A percentile compares a stretch with the other conserved stretches of the same genome.
Evolutionary conservation across 1,140 invertebrate genomes (phyloP).

Genomic region (Stegodyphus mimosarum): DNA sequence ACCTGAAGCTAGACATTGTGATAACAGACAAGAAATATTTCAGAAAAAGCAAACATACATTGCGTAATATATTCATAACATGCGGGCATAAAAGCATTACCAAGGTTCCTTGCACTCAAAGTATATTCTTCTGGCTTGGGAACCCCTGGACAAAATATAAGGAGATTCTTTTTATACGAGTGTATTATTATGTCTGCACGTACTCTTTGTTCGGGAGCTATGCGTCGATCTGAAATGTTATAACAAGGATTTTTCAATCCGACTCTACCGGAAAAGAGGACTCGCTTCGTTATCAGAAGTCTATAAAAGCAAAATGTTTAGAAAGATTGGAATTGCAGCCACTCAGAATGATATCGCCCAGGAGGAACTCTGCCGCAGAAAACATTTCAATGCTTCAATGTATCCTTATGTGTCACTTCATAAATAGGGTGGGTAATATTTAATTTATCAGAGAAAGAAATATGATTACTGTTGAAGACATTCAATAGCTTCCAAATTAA

Average conservation of each 20-base stretch:
- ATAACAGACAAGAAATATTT: neutral
- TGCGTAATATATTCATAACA: constrained; percentile 32
- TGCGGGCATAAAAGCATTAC: constrained; percentile 1
- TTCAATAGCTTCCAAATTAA: too few species aligned
- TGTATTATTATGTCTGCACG: constrained; percentile 18
- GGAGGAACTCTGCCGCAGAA: constrained; percentile 17
- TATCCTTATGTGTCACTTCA: neutral
- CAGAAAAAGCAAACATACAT: constrained; percentile 18
- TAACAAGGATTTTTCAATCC: constrained; percentile 37
- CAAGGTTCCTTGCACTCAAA: neutral
- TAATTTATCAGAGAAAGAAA: too few species aligned
- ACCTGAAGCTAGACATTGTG: constrained; percentile 8
- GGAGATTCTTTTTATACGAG: neutral
- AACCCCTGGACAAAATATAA: constrained; percentile 19
- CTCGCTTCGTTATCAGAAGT: constrained; percentile 27
- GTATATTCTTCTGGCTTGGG: constrained; percentile 10
- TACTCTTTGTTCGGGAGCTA: constrained; percentile 14
- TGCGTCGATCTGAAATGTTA: constrained; percentile 11
- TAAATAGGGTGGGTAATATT: too few species aligned
- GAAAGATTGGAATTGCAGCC: constrained; percentile 29
- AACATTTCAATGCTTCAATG: constrained; percentile 14
- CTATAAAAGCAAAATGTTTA: constrained; percentile 29
- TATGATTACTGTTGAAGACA: too few species aligned
- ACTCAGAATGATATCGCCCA: constrained; percentile 12
- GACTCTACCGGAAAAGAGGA: neutral